A percentile compares a stretch with the other conserved stretches of the same genome.
phyloP scores from a whole-genome alignment of 2,888 invertebrate genomes.

The Nomada ruficornis region DNA sequence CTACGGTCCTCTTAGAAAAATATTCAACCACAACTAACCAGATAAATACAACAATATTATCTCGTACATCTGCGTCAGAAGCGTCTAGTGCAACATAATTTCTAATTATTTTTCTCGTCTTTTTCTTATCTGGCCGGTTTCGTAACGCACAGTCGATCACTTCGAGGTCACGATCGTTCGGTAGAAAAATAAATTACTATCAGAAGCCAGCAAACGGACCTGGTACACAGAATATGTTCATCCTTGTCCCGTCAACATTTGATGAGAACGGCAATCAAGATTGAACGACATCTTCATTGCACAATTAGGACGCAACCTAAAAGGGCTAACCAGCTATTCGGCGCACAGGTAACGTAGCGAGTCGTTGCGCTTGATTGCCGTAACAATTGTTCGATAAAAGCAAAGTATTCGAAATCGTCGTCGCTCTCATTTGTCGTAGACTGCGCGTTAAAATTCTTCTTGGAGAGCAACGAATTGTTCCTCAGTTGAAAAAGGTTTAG shows the following conservation, averaged over 20 bases:
- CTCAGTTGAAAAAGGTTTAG: too few species aligned
- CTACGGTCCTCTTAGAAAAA: slow-evolving; percentile 49
- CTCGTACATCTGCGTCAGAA: not conserved
- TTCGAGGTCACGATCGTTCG: slow-evolving; percentile 8
- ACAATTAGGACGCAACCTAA: slow-evolving; percentile 13
- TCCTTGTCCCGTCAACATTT: slow-evolving; percentile 20
- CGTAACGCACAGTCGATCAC: slow-evolving; percentile 10
- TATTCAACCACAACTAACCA: slow-evolving; percentile 48
- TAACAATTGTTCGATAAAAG: slow-evolving; percentile 6
- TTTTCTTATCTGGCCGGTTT: slow-evolving; percentile 1
- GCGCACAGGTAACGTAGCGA: slow-evolving; percentile 5
- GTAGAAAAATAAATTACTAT: slow-evolving; percentile 55
- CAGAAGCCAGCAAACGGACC: slow-evolving; percentile 21
- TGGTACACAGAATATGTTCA: not conserved
- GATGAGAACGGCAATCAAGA: slow-evolving; percentile 41
- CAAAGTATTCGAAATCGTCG: not conserved
- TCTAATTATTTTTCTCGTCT: not conserved
- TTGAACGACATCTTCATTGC: slow-evolving; percentile 39
- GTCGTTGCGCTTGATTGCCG: not conserved
- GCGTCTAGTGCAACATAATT: not conserved
- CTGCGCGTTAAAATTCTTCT: too few species aligned
- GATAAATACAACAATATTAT: slow-evolving; percentile 12
- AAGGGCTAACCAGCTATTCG: slow-evolving; percentile 26
- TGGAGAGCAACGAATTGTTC: too few species aligned
- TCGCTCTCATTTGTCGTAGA: too few species aligned